Evolutionary conservation across 2,888 invertebrate genomes (phyloP).

Genomic region (Philopedon plagiatum): DNA sequence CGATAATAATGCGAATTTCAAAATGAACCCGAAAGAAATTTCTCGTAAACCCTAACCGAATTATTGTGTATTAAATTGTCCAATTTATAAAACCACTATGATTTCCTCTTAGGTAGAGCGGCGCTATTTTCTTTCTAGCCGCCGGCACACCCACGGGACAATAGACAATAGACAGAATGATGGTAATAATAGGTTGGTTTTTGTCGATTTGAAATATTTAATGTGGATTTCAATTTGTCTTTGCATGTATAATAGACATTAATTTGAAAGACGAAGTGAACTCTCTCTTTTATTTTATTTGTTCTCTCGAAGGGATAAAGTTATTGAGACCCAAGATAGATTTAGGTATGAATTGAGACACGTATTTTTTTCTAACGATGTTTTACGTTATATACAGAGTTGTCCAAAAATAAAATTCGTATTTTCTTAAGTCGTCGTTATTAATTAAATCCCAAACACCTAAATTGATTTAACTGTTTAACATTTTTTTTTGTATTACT

Average conservation of each 20-base stretch:
- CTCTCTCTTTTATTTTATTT: background rate
- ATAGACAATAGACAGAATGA: conserved; percentile 52
- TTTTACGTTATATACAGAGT: too few species aligned
- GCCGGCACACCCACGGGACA: conserved; percentile 56
- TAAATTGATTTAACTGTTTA: too few species aligned
- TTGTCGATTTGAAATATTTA: conserved; percentile 25
- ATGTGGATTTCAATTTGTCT: conserved; percentile 18
- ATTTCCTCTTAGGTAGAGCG: conserved; percentile 66
- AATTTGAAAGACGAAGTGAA: background rate
- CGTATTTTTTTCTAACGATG: too few species aligned
- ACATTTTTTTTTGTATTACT: too few species aligned
- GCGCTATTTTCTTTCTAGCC: conserved; percentile 56
- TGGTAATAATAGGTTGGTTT: conserved; percentile 57
- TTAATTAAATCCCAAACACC: too few species aligned
- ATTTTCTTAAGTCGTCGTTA: too few species aligned
- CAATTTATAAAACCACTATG: conserved; percentile 69
- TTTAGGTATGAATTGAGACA: too few species aligned
- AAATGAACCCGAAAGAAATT: conserved; percentile 64
- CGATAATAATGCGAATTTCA: conserved; percentile 65
- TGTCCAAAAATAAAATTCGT: too few species aligned
- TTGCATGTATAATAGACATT: background rate
- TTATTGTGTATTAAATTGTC: conserved; percentile 68
- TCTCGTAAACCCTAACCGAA: conserved; percentile 52
- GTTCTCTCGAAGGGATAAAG: too few species aligned
- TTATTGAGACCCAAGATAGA: too few species aligned